These are phyloP conservation scores for Dysdera silvatica DNA, from an alignment of 1,140 invertebrate genomes.

Conservation along the genomic window DNA sequence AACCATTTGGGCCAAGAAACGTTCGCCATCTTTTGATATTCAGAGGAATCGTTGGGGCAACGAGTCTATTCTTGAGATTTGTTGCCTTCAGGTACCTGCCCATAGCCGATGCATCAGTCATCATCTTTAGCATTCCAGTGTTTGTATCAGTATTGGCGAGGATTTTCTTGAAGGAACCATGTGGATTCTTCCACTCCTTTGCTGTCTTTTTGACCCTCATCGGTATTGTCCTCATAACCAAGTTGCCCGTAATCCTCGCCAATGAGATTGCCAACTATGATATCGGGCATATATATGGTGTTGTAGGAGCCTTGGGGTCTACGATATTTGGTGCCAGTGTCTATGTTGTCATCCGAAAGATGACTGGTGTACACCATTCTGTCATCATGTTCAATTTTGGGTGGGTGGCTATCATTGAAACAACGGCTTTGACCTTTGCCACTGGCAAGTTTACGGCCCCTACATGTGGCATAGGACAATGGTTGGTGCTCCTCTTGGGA, in stretches of 20 bases:
- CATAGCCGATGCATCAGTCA: conserved; percentile 53
- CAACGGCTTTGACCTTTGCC: conserved; percentile 60
- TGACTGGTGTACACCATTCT: conserved; percentile 78
- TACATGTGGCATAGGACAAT: conserved; percentile 63
- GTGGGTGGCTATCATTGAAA: conserved; percentile 68
- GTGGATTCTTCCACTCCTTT: conserved; percentile 49
- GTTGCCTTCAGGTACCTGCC: conserved; percentile 54
- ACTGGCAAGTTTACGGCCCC: conserved; percentile 73
- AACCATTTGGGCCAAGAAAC: conserved; percentile 64
- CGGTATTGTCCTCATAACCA: conserved; percentile 50
- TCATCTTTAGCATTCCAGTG: conserved; percentile 53
- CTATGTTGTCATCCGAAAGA: conserved; percentile 70
- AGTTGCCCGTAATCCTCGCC: conserved; percentile 40
- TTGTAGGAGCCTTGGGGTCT: conserved; percentile 71
- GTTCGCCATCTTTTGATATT: conserved; percentile 35
- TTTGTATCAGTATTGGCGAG: conserved; percentile 52
- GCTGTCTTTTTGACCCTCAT: conserved; percentile 48
- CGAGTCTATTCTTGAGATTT: conserved; percentile 50
- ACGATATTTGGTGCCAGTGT: conserved; percentile 81
- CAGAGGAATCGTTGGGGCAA: conserved; percentile 33
- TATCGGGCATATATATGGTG: conserved; percentile 58
- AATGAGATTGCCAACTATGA: conserved; percentile 8
- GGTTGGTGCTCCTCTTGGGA: conserved; percentile 68
- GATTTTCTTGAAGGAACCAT: conserved; percentile 51
- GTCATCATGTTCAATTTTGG: conserved; percentile 70